These are phyloP conservation scores for Ranitomeya imitator DNA, from an alignment of 2,113 vertebrate species.

Conservation along the genomic window DNA sequence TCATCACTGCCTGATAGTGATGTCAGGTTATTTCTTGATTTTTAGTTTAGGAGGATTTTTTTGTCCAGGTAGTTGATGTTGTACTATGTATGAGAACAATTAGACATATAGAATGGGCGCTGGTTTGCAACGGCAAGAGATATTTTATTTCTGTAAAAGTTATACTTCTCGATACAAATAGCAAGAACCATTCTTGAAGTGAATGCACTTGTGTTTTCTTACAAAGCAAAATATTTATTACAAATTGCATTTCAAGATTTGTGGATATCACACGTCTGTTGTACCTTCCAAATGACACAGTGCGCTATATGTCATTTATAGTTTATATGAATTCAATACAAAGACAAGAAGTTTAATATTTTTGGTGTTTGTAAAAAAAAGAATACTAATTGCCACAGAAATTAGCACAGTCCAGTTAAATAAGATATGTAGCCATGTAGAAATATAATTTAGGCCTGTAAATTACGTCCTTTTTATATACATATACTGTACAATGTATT, in stretches of 20 bases:
- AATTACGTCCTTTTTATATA: slow-evolving; percentile 50
- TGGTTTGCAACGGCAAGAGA: background rate
- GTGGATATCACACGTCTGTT: background rate
- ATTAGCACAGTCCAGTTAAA: slow-evolving; percentile 23
- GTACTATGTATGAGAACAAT: background rate
- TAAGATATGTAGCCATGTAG: slow-evolving; percentile 27
- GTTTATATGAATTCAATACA: background rate
- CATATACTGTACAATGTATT: slow-evolving; percentile 23
- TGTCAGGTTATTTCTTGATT: background rate
- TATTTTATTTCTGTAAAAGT: background rate
- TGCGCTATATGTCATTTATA: slow-evolving; percentile 41
- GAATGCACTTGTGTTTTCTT: slow-evolving; percentile 8
- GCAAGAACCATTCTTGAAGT: background rate
- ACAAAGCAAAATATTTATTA: slow-evolving; percentile 13
- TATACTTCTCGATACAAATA: slow-evolving; percentile 5
- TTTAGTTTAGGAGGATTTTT: background rate
- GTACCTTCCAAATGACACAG: slow-evolving; percentile 40
- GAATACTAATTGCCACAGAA: background rate
- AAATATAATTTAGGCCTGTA: slow-evolving; percentile 54
- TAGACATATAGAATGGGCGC: background rate
- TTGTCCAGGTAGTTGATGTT: background rate
- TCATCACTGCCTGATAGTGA: background rate
- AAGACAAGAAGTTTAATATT: background rate
- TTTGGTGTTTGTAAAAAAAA: background rate
- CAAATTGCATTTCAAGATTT: slow-evolving; percentile 13